Percentiles rank a stretch among this genome's conserved stretches.
Evolutionary conservation across 37 sponge, comb jelly and placozoan genomes (phyloP).

Genomic region (Dysidea cf. avara): DNA sequence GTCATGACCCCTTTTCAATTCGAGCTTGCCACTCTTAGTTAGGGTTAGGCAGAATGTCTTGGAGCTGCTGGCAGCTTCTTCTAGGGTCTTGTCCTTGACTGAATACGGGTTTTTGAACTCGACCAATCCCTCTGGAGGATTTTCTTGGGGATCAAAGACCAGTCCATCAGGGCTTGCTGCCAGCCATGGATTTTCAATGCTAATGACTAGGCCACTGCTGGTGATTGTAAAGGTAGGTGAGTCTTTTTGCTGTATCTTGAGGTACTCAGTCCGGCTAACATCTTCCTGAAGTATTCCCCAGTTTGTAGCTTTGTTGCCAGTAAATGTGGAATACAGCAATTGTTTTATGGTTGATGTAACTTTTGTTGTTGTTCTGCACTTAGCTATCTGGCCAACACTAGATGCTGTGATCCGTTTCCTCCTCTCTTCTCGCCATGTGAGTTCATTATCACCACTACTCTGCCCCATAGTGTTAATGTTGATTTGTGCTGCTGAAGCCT

Average conservation of each 20-base stretch:
- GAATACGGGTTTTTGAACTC: constrained; percentile 35
- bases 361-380: no score
- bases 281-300: constrained; percentile 21
- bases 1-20: constrained; percentile 24
- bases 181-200: constrained; percentile 24
- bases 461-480: no score
- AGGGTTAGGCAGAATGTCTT: constrained; percentile 27
- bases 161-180: constrained; percentile 39
- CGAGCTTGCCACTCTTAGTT: background rate
- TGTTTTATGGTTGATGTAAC: no score
- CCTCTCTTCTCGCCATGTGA: constrained; percentile 40
- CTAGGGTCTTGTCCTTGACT: constrained; percentile 13
- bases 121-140: constrained; percentile 7
- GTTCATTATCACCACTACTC: no score
- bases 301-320: constrained; percentile 22
- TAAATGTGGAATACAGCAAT: constrained; percentile 19
- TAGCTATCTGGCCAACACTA: no score
- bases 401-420: constrained; percentile 52
- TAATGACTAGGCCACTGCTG: constrained; percentile 3
- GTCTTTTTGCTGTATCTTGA: constrained; percentile 7
- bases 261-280: constrained; percentile 5
- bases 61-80: constrained; percentile 17
- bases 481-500: background rate
- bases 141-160: constrained; percentile 28
- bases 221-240: background rate